These are phyloP conservation scores for Tautogolabrus adspersus DNA, from an alignment of 2,113 vertebrate species.

Conservation along the genomic window DNA sequence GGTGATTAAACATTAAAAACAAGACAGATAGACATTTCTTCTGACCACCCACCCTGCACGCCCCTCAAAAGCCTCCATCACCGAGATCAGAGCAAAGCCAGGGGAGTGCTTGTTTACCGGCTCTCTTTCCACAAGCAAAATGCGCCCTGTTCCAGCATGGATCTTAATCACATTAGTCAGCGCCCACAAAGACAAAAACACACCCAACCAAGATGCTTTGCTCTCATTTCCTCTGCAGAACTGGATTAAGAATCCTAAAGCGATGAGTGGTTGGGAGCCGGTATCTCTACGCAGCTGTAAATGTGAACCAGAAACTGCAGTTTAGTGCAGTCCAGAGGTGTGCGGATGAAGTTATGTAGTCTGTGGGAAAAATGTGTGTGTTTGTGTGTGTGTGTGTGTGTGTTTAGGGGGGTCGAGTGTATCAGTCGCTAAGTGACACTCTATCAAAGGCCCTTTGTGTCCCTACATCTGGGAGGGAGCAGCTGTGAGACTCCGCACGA, in stretches of 20 bases:
- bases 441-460: slow-evolving; percentile 70
- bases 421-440: slow-evolving; percentile 47
- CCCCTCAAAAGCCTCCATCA: slow-evolving; percentile 31
- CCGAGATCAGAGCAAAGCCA: background rate
- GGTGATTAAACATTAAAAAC: slow-evolving; percentile 62
- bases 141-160: slow-evolving; percentile 49
- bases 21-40: slow-evolving; percentile 40
- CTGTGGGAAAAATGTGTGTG: slow-evolving; percentile 27
- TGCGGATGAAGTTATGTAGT: slow-evolving; percentile 33
- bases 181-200: slow-evolving; percentile 64
- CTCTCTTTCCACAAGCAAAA: slow-evolving; percentile 44
- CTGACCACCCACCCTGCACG: slow-evolving; percentile 41
- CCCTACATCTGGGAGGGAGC: slow-evolving; percentile 62
- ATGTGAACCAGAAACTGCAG: slow-evolving; percentile 41
- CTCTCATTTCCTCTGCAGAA: slow-evolving; percentile 62
- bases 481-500: slow-evolving; percentile 62
- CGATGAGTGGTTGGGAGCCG: slow-evolving; percentile 34
- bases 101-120: slow-evolving; percentile 55
- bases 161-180: slow-evolving; percentile 73
- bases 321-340: slow-evolving; percentile 37
- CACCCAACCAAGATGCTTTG: slow-evolving; percentile 26
- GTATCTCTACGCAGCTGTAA: slow-evolving; percentile 10
- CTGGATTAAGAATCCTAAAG: slow-evolving; percentile 63
- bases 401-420: slow-evolving; percentile 27
- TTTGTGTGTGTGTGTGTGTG: slow-evolving; percentile 13